phyloP scores from a whole-genome alignment of 2,113 vertebrate species.

The Psilopsiagon aurifrons region DNA sequence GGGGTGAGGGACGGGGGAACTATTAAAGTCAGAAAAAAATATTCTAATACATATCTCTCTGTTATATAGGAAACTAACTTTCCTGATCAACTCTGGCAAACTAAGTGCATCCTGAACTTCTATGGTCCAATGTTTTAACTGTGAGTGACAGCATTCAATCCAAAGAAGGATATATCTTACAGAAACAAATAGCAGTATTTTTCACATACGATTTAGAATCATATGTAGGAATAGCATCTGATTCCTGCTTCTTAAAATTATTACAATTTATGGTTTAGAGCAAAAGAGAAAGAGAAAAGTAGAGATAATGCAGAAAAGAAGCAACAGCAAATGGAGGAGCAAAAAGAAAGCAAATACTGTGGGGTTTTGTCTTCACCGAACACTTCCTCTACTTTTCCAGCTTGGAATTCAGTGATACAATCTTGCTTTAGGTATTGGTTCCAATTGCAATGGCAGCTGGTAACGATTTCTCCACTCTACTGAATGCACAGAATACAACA shows the following conservation, averaged over 20 bases:
- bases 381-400: background rate
- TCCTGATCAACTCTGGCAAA: background rate
- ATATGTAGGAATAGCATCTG: background rate
- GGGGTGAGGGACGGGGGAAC: rapidly evolving
- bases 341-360: background rate
- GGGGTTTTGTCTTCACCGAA: background rate
- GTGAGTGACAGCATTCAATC: background rate
- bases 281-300: background rate
- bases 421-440: background rate
- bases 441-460: background rate
- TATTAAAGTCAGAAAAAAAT: background rate
- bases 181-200: background rate
- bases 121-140: background rate
- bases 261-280: background rate
- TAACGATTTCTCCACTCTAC: background rate
- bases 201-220: background rate
- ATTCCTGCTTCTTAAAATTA: background rate
- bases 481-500: background rate
- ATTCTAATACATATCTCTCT: background rate
- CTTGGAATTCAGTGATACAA: background rate
- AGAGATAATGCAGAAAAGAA: background rate
- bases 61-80: background rate
- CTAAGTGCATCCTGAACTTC: background rate
- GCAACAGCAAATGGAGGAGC: rapidly evolving
- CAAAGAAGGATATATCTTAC: background rate